A percentile compares a stretch with the other conserved stretches of the same genome.
Conservation (phyloP, 2,797 vertebrate genomes). For the Heterohyrax brucei region DNA sequence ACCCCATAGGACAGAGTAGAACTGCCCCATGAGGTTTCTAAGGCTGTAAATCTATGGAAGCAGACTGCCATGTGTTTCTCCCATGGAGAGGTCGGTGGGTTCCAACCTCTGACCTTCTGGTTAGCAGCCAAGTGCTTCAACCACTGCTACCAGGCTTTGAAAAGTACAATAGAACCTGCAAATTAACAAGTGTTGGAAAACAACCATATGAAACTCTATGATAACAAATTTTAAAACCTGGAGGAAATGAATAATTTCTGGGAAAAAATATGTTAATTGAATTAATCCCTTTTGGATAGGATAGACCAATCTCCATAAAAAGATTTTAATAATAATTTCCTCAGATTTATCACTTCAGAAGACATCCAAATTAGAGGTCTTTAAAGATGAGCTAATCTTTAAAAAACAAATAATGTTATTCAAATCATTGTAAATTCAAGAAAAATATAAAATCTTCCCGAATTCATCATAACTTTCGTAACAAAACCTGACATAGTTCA, state of each 20-base stretch:
- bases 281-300: background rate
- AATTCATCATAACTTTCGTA: background rate
- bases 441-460: background rate
- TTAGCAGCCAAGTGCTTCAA: background rate
- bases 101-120: background rate
- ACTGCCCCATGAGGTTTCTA: no score
- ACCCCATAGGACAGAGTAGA: background rate
- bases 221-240: background rate
- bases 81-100: background rate
- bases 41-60: background rate
- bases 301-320: background rate
- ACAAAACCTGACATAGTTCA: constrained; percentile 20
- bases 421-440: constrained; percentile 10
- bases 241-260: background rate
- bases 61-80: background rate
- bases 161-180: background rate
- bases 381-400: background rate
- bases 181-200: background rate
- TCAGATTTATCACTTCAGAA: constrained; percentile 2
- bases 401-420: background rate
- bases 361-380: background rate
- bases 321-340: constrained; percentile 3
- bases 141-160: background rate
- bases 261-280: background rate
- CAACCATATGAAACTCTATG: background rate